Evolutionary conservation across 2,797 vertebrate genomes (phyloP), one percentile per base, ranked within the genome.

Genomic region (Sardinella longiceps): DNA sequence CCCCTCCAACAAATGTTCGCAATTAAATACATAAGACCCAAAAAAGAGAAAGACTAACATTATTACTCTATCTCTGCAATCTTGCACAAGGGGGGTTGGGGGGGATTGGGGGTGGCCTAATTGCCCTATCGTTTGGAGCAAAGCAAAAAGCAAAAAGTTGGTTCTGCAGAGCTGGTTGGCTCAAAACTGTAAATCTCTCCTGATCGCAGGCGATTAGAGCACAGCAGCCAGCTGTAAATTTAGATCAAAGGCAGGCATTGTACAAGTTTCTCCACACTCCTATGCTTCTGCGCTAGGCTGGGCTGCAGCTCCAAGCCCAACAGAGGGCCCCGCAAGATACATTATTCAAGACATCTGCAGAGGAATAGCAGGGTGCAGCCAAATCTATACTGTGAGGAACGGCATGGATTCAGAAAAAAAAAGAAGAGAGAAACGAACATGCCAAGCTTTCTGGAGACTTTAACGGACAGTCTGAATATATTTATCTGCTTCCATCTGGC

Each of bases 291-390:
- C 58, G 81, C 84, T 30, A 81, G 80, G 70, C 33, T 56, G 80
- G 80, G 70, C 33, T 56, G 80, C 39, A 66, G 88, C 81, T 86
- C 60, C 53, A 39, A 70, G 83, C 60, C 39, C 33, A 82, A 84
- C 56, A 70, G 3, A 86, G 84, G 81, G 43, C 33, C 70, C 48
- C 58, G 80, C 30, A 81, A 87, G 84, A 85, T 63, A 12, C 63
- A 82, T 87, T 86, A 85, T 81, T 88, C 81, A 43, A 85, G 60
- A 84, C 85, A 85, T 70, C 84, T 86, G 82, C 53, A 53, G 25
- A 77, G 70, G 33, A 70, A 39, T 53, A 11, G 77, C 43, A 84
- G 48, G 25, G 63, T 14, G 30, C 37, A 58, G 50, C 43, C 28
- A 33, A 39, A 77, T 77, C 70, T 77, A 77, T 77, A 77, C 70